These are phyloP conservation scores for Psilanteris sp. DNA, from an alignment of 1,140 invertebrate genomes.

Conservation along the genomic window DNA sequence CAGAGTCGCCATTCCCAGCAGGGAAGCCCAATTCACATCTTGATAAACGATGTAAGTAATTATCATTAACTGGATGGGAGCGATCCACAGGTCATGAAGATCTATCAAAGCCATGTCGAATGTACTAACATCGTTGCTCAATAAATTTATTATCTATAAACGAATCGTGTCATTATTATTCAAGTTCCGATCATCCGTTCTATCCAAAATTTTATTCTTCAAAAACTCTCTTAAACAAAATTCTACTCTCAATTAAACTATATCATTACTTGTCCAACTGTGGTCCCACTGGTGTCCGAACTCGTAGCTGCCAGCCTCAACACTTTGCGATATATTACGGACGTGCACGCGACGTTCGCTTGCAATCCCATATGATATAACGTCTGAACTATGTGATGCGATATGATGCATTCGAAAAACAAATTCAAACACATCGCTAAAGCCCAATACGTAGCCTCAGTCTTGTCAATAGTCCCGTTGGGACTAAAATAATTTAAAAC, in stretches of 20 bases:
- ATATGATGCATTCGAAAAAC: constrained; percentile 84
- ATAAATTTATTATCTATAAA: constrained; percentile 93
- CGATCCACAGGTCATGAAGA: constrained; percentile 90
- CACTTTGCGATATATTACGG: constrained; percentile 91
- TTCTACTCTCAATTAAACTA: too few species aligned
- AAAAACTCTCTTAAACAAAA: too few species aligned
- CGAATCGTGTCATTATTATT: too few species aligned
- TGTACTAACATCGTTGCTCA: constrained; percentile 92
- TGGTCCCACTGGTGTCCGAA: constrained; percentile 69
- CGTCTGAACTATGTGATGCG: constrained; percentile 90
- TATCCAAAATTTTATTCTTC: too few species aligned
- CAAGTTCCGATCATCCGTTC: too few species aligned
- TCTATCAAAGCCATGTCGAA: constrained; percentile 86
- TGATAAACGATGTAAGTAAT: constrained; percentile 88
- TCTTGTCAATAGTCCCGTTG: constrained; percentile 76
- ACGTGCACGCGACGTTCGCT: constrained; percentile 87
- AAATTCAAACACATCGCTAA: constrained; percentile 85
- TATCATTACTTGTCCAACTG: constrained; percentile 65
- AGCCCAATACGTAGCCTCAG: constrained; percentile 85
- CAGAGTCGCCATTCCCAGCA: constrained; percentile 84
- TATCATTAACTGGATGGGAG: constrained; percentile 88
- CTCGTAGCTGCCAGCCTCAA: constrained; percentile 66
- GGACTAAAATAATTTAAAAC: constrained; percentile 85
- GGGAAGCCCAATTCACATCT: constrained; percentile 86
- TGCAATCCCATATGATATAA: constrained; percentile 88